phyloP scores from a whole-genome alignment of 2,797 vertebrate genomes.

The Aselliscus stoliczkanus region DNA sequence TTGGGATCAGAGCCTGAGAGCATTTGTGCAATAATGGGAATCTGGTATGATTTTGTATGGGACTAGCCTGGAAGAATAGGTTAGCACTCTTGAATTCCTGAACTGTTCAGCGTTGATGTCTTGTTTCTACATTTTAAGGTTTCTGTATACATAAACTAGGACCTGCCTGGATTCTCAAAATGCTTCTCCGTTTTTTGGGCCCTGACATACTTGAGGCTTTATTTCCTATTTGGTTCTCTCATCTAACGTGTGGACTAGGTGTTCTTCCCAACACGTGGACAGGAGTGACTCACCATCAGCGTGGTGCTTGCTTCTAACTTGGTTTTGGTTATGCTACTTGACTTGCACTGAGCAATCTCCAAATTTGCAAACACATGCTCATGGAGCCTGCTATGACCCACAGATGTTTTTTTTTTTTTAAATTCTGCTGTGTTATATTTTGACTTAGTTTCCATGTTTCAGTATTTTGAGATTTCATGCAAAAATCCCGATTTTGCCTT shows the following conservation, averaged over 20 bases:
- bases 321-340: background rate
- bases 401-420: background rate
- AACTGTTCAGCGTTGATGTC: background rate
- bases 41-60: background rate
- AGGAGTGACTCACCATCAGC: background rate
- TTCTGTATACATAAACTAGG: background rate
- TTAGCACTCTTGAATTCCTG: background rate
- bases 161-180: background rate
- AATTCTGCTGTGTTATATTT: background rate
- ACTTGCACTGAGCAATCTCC: background rate
- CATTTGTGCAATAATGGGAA: background rate
- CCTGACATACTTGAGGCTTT: background rate
- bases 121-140: background rate
- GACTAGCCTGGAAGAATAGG: background rate
- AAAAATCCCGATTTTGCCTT: background rate
- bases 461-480: background rate
- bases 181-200: background rate
- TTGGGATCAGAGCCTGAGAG: background rate
- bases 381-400: background rate
- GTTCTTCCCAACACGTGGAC: background rate
- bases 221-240: background rate
- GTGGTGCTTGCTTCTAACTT: background rate
- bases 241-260: background rate
- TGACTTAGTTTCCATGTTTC: slow-evolving; percentile 21
- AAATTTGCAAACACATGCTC: background rate